phyloP scores from a whole-genome alignment of 2,113 vertebrate genomes.

The Noctilio leporinus region DNA sequence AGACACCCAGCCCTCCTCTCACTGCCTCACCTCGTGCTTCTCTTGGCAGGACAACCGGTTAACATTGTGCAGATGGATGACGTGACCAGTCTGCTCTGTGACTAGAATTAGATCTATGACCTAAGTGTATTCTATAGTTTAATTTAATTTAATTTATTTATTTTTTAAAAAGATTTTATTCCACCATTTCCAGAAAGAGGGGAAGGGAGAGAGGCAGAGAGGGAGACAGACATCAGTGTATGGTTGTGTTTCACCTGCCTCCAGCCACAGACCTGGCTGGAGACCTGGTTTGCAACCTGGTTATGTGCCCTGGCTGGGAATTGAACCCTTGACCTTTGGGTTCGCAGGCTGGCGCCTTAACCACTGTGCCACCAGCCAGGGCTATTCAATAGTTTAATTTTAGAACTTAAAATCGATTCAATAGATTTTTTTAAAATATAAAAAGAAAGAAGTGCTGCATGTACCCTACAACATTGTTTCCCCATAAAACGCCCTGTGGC shows the following conservation, averaged over 20 bases:
- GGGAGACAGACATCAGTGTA: too few relatives aligned
- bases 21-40: not conserved
- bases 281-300: too few relatives aligned
- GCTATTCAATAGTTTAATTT: not conserved
- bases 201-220: too few relatives aligned
- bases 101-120: not conserved
- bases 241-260: too few relatives aligned
- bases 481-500: not conserved
- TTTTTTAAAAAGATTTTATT: too few relatives aligned
- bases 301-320: too few relatives aligned
- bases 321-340: too few relatives aligned
- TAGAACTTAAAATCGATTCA: not conserved
- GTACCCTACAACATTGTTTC: not conserved
- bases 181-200: too few relatives aligned
- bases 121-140: not conserved
- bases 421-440: not conserved
- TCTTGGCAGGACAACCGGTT: not conserved
- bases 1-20: not conserved
- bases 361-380: too few relatives aligned
- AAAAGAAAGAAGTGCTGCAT: not conserved
- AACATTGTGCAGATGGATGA: not conserved
- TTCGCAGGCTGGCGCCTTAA: too few relatives aligned
- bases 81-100: not conserved
- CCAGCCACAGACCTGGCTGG: too few relatives aligned
- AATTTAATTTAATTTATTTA: too few relatives aligned